Evolutionary conservation across 1,140 invertebrate species (phyloP), one percentile per base, ranked within the genome.

Genomic region (Drosophila dunni): DNA sequence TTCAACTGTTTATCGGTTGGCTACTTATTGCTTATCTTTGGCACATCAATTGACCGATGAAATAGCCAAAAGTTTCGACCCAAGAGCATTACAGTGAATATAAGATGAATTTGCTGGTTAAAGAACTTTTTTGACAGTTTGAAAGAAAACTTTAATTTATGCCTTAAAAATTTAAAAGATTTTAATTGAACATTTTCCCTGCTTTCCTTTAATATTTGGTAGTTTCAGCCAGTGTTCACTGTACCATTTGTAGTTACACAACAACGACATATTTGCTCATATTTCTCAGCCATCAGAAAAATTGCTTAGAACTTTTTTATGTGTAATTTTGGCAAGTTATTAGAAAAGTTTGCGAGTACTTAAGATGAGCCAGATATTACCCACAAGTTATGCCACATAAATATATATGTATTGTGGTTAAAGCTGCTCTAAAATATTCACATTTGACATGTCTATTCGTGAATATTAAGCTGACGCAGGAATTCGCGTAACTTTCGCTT

Each of bases 21-120:
- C 67, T 70, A 70, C 60, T 75, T 75, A 75, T 63, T 53, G 73
- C 64, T 77, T 83, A 83, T 83, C 76, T 79, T 45, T 66, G 67
- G 67, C 36, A 15, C 81, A 77, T 80, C 79, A 82, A 82, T 57
- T 76, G 81, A 60, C 72, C 80, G 58, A 57, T 46, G 60, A 57
- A 82, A 63, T 76, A 20, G 64, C 36, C 36, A 20, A 45, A 57
- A 78, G 42, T 75, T 51, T 57, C 17, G 51, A 24, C 29, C 13
- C 13, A 72, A 6, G 10, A 17, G 10, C 15, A 50, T 44, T 46
- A 58, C 15, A 56, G 13, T 40, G 7, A 67, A 42, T 24, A 51
- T 51, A 13, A 10, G 53, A 38, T 10, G 51, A 24, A 44, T 33
- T 11, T 0, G 11, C 3, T 51, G 17, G 17, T 17, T 17, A 17